Conservation (phyloP, 2,888 invertebrate species). For the Acrocyrtus sp. region DNA sequence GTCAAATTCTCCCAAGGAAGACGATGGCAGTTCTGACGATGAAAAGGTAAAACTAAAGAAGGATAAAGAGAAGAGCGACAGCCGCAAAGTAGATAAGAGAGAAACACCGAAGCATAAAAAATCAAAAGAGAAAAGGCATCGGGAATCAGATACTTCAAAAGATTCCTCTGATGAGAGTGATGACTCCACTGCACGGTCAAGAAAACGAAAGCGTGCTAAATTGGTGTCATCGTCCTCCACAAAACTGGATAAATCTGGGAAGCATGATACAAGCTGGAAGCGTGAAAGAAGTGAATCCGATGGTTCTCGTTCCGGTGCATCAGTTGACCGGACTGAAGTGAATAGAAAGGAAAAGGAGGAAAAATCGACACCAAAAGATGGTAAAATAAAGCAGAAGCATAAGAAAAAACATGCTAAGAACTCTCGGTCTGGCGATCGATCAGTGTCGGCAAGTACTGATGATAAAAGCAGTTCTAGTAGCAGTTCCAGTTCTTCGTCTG, state of each 20-base stretch:
- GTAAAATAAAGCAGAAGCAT: conserved; percentile 45
- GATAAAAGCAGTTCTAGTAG: conserved; percentile 25
- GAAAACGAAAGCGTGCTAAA: conserved; percentile 35
- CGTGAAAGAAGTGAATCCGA: conserved; percentile 13
- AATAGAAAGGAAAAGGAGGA: conserved; percentile 41
- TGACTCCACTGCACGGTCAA: conserved; percentile 28
- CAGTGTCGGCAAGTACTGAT: conserved; percentile 33
- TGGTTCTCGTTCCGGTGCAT: no score
- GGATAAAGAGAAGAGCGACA: no score
- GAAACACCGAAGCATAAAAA: conserved; percentile 16
- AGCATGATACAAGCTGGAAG: conserved; percentile 2
- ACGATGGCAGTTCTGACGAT: conserved; percentile 10
- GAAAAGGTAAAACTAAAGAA: no score
- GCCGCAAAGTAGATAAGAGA: no score
- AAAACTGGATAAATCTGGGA: no score
- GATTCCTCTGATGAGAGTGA: conserved; percentile 39
- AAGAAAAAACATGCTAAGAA: conserved; percentile 51
- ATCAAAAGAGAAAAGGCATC: conserved; percentile 14
- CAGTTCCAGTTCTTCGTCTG: conserved; percentile 31
- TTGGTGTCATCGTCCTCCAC: conserved; percentile 13
- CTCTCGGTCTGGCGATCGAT: conserved; percentile 28
- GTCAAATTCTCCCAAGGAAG: no score
- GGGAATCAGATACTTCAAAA: conserved; percentile 37
- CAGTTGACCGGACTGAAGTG: no score
- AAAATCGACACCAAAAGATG: conserved; percentile 45